A percentile compares a stretch with the other conserved stretches of the same genome.
These are phyloP conservation scores for Clistopyga incitator DNA, from an alignment of 2,888 invertebrate species.

Conservation along the genomic window DNA sequence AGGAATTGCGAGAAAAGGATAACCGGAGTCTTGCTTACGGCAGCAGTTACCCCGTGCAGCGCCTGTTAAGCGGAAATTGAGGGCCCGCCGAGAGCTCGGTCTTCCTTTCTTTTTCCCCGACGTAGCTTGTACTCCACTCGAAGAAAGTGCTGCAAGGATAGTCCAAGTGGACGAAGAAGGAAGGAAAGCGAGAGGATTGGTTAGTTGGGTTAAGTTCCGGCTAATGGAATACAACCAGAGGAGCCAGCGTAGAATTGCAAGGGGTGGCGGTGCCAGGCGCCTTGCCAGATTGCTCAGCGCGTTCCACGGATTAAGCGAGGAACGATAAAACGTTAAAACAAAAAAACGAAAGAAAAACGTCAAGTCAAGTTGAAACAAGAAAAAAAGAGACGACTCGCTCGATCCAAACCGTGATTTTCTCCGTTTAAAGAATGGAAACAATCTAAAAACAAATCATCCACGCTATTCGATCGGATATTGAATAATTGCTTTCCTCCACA, in stretches of 20 bases:
- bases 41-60: constrained; percentile 53
- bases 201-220: constrained; percentile 60
- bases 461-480: constrained; percentile 17
- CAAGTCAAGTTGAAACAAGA: neutral
- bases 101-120: constrained; percentile 35
- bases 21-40: constrained; percentile 55
- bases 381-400: neutral
- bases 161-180: constrained; percentile 24
- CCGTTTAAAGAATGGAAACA: constrained; percentile 24
- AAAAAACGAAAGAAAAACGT: neutral
- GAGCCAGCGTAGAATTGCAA: constrained; percentile 25
- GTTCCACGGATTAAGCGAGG: constrained; percentile 39
- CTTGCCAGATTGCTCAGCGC: constrained; percentile 55
- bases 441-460: constrained; percentile 30
- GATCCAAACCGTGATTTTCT: constrained; percentile 35
- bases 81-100: constrained; percentile 51
- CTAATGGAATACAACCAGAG: constrained; percentile 61
- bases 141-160: constrained; percentile 46
- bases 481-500: constrained; percentile 29
- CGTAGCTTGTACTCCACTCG: constrained; percentile 53
- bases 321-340: constrained; percentile 11
- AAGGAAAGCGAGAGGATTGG: constrained; percentile 54
- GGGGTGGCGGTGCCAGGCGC: constrained; percentile 25
- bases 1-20: constrained; percentile 20
- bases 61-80: constrained; percentile 65